A percentile compares a stretch with the other conserved stretches of the same genome.
These are phyloP conservation scores for Triplophysa siluroides DNA, from an alignment of 2,113 vertebrate genomes.

Conservation along the genomic window DNA sequence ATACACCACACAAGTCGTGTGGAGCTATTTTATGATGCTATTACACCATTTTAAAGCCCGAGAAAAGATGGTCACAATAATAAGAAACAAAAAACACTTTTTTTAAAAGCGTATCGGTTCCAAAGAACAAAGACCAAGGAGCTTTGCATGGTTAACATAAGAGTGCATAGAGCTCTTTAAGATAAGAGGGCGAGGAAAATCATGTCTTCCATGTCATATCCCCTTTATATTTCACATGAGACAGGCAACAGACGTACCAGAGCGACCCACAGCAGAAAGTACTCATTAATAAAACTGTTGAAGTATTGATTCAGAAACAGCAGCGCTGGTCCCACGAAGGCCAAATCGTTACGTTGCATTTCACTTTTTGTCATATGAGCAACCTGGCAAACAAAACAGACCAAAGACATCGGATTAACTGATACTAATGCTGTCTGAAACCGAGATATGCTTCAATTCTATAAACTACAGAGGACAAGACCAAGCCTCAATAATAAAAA, in stretches of 20 bases:
- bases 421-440: neutral
- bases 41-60: too few species aligned
- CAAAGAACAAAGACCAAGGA: too few species aligned
- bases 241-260: constrained; percentile 66
- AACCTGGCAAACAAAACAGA: constrained; percentile 69
- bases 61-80: too few species aligned
- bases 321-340: constrained; percentile 83
- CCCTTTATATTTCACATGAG: neutral
- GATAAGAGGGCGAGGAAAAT: neutral
- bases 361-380: constrained; percentile 91
- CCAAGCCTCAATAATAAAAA: neutral
- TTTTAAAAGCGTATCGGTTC: too few species aligned
- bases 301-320: constrained; percentile 86
- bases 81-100: too few species aligned
- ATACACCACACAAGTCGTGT: too few species aligned
- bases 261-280: constrained; percentile 85
- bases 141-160: too few species aligned
- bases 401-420: constrained; percentile 16
- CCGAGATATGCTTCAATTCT: neutral
- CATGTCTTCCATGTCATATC: neutral
- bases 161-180: too few species aligned
- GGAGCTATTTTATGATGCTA: too few species aligned
- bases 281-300: constrained; percentile 86
- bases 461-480: neutral
- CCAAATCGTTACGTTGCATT: constrained; percentile 84